These are phyloP conservation scores for Tiliqua scincoides DNA, from an alignment of 2,113 vertebrate genomes.

Conservation along the genomic window DNA sequence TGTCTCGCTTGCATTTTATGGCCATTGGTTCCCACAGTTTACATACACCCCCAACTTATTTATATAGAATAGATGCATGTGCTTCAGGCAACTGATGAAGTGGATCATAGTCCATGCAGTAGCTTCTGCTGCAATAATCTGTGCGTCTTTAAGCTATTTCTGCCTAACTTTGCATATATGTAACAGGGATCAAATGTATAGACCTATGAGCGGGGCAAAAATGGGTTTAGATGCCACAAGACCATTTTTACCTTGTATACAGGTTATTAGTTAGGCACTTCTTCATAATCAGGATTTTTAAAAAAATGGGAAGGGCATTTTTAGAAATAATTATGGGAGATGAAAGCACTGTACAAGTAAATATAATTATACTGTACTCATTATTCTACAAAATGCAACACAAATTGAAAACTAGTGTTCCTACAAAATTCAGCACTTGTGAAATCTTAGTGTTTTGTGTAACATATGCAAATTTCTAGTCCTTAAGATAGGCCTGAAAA, in stretches of 20 bases:
- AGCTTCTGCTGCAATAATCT: background rate
- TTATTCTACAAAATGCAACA: fast-evolving
- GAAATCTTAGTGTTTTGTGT: background rate
- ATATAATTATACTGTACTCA: background rate
- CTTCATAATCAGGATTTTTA: background rate
- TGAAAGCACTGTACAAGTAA: background rate
- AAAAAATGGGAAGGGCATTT: background rate
- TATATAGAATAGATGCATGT: too few relatives aligned
- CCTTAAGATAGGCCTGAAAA: background rate
- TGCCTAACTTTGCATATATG: too few relatives aligned
- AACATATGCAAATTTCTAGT: background rate
- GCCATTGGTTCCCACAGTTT: too few relatives aligned
- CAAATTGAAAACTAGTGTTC: background rate
- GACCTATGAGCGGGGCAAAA: too few relatives aligned
- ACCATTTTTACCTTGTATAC: background rate
- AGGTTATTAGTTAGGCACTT: background rate
- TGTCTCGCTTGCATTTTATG: too few relatives aligned
- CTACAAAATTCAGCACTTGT: background rate
- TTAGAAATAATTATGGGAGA: background rate
- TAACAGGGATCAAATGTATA: too few relatives aligned
- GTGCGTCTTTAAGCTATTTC: too few relatives aligned
- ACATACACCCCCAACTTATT: background rate
- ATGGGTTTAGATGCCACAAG: too few relatives aligned
- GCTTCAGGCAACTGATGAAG: too few relatives aligned
- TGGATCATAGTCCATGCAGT: too few relatives aligned